phyloP scores from a whole-genome alignment of 2,113 vertebrate species.

The Emydura subglobosa region DNA sequence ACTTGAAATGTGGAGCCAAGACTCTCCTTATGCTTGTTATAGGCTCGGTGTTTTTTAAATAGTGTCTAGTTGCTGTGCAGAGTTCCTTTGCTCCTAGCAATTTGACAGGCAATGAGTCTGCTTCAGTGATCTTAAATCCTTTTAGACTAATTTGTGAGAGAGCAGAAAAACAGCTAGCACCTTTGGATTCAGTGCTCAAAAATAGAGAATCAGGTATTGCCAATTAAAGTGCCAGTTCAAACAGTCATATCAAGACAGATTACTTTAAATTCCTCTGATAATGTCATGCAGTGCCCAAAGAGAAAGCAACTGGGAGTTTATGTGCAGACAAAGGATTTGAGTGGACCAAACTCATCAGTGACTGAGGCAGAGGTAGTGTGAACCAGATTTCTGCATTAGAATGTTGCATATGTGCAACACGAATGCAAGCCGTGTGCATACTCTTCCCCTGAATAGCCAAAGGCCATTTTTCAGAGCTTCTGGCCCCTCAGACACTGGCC shows the following conservation, averaged over 20 bases:
- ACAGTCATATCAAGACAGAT: slow-evolving; percentile 88
- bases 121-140: slow-evolving; percentile 85
- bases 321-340: slow-evolving; percentile 58
- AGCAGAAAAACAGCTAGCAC: slow-evolving; percentile 89
- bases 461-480: slow-evolving; percentile 93
- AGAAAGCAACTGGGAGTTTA: slow-evolving; percentile 60
- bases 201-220: slow-evolving; percentile 82
- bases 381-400: slow-evolving; percentile 77
- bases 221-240: slow-evolving; percentile 82
- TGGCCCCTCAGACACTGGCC: slow-evolving; percentile 96
- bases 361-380: slow-evolving; percentile 62
- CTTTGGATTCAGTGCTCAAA: slow-evolving; percentile 70
- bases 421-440: slow-evolving; percentile 68
- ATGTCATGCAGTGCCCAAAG: slow-evolving; percentile 80
- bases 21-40: slow-evolving; percentile 73
- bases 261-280: slow-evolving; percentile 82
- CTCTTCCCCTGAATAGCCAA: slow-evolving; percentile 87
- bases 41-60: slow-evolving; percentile 67
- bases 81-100: slow-evolving; percentile 72
- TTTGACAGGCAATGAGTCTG: slow-evolving; percentile 81
- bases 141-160: slow-evolving; percentile 88
- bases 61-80: slow-evolving; percentile 76
- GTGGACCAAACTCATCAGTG: slow-evolving; percentile 51
- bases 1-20: slow-evolving; percentile 45
- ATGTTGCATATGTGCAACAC: slow-evolving; percentile 76